Evolutionary conservation across 2,113 vertebrate genomes (phyloP).

Genomic region (Indicator maculatus): DNA sequence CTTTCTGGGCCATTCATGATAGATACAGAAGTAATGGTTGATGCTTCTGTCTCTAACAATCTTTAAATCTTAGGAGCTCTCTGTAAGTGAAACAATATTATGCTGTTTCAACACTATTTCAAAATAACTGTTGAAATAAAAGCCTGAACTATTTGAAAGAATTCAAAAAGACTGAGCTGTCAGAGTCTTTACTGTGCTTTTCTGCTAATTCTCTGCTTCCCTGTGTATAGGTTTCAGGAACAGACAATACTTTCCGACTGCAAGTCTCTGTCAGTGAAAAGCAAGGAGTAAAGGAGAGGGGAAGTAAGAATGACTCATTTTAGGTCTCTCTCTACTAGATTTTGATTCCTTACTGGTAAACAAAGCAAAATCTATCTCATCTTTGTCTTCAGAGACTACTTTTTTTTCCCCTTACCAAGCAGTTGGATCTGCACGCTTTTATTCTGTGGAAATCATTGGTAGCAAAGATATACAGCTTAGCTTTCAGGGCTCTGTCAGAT

Average conservation of each 20-base stretch:
- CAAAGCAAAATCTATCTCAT: constrained; percentile 36
- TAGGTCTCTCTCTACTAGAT: background rate
- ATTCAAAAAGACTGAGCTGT: background rate
- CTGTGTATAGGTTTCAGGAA: background rate
- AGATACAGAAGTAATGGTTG: background rate
- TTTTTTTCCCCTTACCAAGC: background rate
- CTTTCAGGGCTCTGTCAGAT: background rate
- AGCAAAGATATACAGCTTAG: background rate
- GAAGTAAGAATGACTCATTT: constrained; percentile 3
- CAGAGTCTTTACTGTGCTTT: constrained; percentile 1
- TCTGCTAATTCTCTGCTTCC: background rate
- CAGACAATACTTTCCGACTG: background rate
- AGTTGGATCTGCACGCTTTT: background rate
- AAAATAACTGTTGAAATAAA: background rate
- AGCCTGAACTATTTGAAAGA: background rate
- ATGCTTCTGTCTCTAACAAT: background rate
- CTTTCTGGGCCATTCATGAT: background rate
- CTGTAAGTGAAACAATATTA: background rate
- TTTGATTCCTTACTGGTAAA: background rate
- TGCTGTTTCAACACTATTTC: background rate
- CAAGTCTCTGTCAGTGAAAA: background rate
- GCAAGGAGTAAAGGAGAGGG: background rate
- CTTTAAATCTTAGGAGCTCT: background rate
- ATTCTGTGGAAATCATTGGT: background rate
- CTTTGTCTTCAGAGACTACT: background rate